A percentile compares a stretch with the other conserved stretches of the same genome.
phyloP scores from a whole-genome alignment of 1,140 invertebrate genomes.

The Alviniconcha marisindica region DNA sequence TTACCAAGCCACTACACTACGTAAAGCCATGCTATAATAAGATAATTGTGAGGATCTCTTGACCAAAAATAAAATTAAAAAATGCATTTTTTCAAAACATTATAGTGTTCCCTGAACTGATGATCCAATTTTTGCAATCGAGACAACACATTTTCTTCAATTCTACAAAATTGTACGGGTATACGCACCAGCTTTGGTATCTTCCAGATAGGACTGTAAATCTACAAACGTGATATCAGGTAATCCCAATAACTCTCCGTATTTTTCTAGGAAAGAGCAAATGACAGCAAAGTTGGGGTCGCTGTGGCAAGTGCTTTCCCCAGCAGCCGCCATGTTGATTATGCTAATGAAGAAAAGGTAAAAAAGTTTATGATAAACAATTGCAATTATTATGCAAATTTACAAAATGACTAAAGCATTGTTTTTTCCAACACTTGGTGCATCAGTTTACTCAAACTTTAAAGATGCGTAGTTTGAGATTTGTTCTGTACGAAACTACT shows the following conservation, averaged over 20 bases:
- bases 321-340: constrained; percentile 88
- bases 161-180: not conserved
- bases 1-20: too few species aligned
- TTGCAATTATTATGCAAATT: constrained; percentile 26
- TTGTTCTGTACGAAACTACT: too few species aligned
- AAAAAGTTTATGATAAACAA: constrained; percentile 7
- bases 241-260: constrained; percentile 88
- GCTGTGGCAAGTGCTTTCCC: constrained; percentile 86
- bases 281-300: constrained; percentile 97
- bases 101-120: too few species aligned
- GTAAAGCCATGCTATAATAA: too few species aligned
- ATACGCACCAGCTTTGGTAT: constrained; percentile 85
- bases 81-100: too few species aligned
- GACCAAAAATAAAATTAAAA: too few species aligned
- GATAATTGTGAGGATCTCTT: too few species aligned
- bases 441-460: too few species aligned
- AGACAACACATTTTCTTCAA: not conserved
- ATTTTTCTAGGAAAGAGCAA: constrained; percentile 94
- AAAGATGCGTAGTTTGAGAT: too few species aligned
- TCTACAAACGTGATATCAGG: constrained; percentile 79
- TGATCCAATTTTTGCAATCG: too few species aligned
- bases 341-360: constrained; percentile 55
- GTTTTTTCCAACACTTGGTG: too few species aligned
- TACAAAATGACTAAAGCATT: not conserved
- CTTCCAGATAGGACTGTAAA: constrained; percentile 91